Evolutionary conservation across 2,113 vertebrate genomes (phyloP), one percentile per base, ranked within the genome.

Genomic region (Danio rerio): DNA sequence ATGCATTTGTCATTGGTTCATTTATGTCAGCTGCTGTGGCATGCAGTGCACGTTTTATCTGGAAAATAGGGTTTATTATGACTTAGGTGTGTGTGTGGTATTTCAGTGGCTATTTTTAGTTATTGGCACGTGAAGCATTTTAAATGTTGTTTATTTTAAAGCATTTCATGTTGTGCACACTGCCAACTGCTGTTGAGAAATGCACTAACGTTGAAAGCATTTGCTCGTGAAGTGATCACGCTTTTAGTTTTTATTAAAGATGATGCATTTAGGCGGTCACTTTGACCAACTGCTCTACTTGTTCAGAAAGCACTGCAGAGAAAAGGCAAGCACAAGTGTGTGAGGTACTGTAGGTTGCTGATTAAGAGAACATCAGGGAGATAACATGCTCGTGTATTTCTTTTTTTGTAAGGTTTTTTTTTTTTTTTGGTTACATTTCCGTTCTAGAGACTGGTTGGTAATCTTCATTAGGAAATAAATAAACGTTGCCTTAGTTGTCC

Each of bases 401-500:
- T 58, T 50, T 84, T 86, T 20, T 31, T 2, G 31, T 31, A 31
- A 3, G 31, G 3, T 20, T 53, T 62, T 65, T 58, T 86, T 20
- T 53, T 62, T 65, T 58, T 86, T n/a, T 55, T 59, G 3, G 2
- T 68, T 56, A 56, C 42, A 6, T 58, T 69, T 61, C 52, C 11
- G 2, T 31, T 31, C 31, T 31, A 31, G 31, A 31, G 31, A 31
- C 31, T 31, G 31, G 31, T 31, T 71, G 62, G 7, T 20, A 58
- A 31, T 63, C 15, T 77, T 70, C 15, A 42, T 2, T 71, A 49
- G n/a, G 59, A 50, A 45, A 70, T 40, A 47, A 31, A 18, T 63
- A 50, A 11, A 79, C 86, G 88, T 91, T 91, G 91, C 93, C 91
- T 93, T 92, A 92, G 91, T 86, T 88, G 15, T 86, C 81, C 80